Evolutionary conservation across 2,888 invertebrate genomes (phyloP), one percentile per base, ranked within the genome.

Genomic region (Spialia ferax): DNA sequence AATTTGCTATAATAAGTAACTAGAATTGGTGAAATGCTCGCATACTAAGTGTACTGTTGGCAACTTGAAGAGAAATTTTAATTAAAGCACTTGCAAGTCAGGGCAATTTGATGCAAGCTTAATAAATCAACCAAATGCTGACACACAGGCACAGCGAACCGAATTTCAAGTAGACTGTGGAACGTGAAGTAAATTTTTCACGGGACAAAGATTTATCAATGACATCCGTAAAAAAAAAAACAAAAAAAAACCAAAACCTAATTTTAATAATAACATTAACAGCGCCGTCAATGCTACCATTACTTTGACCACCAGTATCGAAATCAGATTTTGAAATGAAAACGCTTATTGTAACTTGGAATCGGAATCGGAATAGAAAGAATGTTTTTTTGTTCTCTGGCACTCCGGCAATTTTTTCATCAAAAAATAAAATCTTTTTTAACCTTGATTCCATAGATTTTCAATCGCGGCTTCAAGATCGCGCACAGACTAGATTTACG

Each of bases 41-140:
- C 32, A 32, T 32, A 32, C 32, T 42, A 26, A n/a, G 20, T 29
- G n/a, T 38, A 54, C 45, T 55, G 63, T 29, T 56, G 32, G 29
- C 63, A 56, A 63, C 55, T 55, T 22, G 22, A 45, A 11, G 38
- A 38, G 38, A 54, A 35, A 63, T 63, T 63, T 56, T 56, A 63
- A 63, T 63, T 56, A 56, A 56, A 52, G 29, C 18, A 55, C 32
- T 45, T n/a, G 56, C 45, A 63, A 56, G 52, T 62, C 35, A 11
- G 45, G 45, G 32, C n/a, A 32, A 32, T 29, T 63, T 63, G 18
- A 45, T 63, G 56, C 56, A 63, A 48, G 63, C 55, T 56, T 48
- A 15, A 38, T 63, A 63, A 63, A 54, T 63, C 10, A 54, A 63
- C 38, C 42, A 26, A 60, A 48, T 26, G 45, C 11, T 59, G 59